These are phyloP conservation scores for Mobula hypostoma DNA, from an alignment of 2,113 vertebrate genomes.

Conservation along the genomic window DNA sequence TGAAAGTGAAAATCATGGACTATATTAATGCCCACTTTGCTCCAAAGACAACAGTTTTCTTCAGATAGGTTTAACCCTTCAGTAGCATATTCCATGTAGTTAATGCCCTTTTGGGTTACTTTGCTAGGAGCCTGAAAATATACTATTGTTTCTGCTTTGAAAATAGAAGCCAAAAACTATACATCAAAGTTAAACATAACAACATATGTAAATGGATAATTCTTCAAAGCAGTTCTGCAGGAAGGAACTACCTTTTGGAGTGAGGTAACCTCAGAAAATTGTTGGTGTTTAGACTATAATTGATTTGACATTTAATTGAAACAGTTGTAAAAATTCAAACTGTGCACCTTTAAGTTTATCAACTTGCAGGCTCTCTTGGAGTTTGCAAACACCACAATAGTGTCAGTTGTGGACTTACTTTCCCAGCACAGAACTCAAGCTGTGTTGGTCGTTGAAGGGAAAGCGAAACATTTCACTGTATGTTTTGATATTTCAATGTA, in stretches of 20 bases:
- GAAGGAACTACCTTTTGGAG: neutral
- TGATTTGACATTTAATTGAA: neutral
- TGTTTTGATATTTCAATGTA: too few species aligned
- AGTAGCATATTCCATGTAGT: neutral
- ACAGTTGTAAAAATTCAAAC: neutral
- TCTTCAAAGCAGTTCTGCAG: neutral
- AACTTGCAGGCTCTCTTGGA: too few species aligned
- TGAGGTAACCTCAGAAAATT: neutral
- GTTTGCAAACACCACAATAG: neutral
- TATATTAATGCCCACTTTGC: neutral
- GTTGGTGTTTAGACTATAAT: neutral
- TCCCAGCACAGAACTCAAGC: neutral
- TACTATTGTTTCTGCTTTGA: too few species aligned
- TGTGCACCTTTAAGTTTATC: neutral
- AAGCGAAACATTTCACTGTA: too few species aligned
- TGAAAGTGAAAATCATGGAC: neutral
- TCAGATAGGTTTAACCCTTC: neutral
- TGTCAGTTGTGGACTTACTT: slow-evolving; percentile 6
- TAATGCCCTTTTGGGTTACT: neutral
- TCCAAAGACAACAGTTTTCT: neutral
- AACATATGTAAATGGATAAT: neutral
- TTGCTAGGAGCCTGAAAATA: neutral
- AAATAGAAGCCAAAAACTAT: neutral
- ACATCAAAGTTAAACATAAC: neutral
- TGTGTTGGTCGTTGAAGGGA: too few species aligned